Evolutionary conservation across 1,140 invertebrate genomes (phyloP), one percentile per base, ranked within the genome.

Genomic region (Hypsibius dujardini): DNA sequence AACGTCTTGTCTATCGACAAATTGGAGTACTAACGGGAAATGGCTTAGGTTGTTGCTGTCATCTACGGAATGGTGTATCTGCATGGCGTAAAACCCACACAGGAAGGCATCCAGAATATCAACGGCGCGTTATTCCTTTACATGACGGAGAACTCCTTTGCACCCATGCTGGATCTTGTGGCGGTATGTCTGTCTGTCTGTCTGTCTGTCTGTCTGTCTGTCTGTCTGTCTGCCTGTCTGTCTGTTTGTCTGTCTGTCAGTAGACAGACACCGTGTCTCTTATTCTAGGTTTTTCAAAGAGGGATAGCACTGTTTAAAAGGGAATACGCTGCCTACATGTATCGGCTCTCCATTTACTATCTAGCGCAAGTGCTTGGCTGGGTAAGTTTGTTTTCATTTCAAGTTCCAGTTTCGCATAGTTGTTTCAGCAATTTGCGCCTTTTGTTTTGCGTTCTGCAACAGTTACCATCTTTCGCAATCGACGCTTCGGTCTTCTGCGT

Each of bases 51-150:
- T 82, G 86, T 94, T 2, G 86, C 90, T 2, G 76, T 91, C 2
- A 78, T 95, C 1, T 86, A 96, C 73, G 92, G 92, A 2, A 78
- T 92, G 1, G 87, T 97, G 71, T 98, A 92, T 80, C 89, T 88
- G 76, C 12, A 42, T 67, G 62, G 62, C 0, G 62, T 45, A 3
- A 67, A 85, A 75, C 76, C 90, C 47, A 86, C 89, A 75, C 87
- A 95, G 79, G 87, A 90, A 75, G 90, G 90, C 1, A 88, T 95
- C 0, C 90, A 90, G 86, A 96, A 96, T 78, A 92, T 96, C 72
- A 95, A 95, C 77, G 94, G 94, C 69, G 90, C 88, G 15, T 83
- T 96, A 42, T 96, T 95, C 77, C 85, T 95, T 71, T 87, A 67
- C 42, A 67, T 67, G 62, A 67, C 62, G 42, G 62, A 67, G 62